Conservation (phyloP, 2,797 vertebrate species). For the Cossypha dichroa region DNA sequence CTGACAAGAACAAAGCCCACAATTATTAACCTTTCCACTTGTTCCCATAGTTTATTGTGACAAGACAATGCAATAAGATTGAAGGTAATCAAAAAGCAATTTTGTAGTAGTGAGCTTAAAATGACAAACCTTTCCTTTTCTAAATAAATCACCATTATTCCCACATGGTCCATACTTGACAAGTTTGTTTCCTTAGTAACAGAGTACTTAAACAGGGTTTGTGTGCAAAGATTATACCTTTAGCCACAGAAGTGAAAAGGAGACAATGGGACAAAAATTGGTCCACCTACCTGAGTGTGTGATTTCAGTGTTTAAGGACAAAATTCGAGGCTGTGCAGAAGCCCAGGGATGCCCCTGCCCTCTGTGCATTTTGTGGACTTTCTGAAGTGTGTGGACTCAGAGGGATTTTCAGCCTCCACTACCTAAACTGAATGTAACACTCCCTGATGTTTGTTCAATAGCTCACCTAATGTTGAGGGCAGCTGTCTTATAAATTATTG, state of each 20-base stretch:
- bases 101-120: constrained; percentile 80
- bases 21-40: constrained; percentile 82
- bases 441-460: constrained; percentile 76
- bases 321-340: background rate
- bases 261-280: constrained; percentile 38
- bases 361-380: background rate
- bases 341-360: background rate
- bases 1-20: constrained; percentile 73
- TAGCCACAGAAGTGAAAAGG: constrained; percentile 49
- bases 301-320: constrained; percentile 6
- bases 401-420: background rate
- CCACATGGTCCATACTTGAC: constrained; percentile 76
- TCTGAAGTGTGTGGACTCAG: background rate
- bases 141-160: constrained; percentile 84
- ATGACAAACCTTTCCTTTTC: constrained; percentile 81
- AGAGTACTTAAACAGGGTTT: constrained; percentile 71
- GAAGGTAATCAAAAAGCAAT: constrained; percentile 84
- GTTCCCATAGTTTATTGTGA: constrained; percentile 82
- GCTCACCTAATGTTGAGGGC: constrained; percentile 77
- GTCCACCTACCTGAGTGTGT: background rate
- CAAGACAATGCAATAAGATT: constrained; percentile 82
- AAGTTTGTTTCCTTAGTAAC: constrained; percentile 84
- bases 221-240: constrained; percentile 60
- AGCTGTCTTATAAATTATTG: constrained; percentile 87
- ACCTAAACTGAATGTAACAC: constrained; percentile 52